These are phyloP conservation scores for Anolis apletophallus DNA, from an alignment of 2,797 vertebrate genomes.

Conservation along the genomic window DNA sequence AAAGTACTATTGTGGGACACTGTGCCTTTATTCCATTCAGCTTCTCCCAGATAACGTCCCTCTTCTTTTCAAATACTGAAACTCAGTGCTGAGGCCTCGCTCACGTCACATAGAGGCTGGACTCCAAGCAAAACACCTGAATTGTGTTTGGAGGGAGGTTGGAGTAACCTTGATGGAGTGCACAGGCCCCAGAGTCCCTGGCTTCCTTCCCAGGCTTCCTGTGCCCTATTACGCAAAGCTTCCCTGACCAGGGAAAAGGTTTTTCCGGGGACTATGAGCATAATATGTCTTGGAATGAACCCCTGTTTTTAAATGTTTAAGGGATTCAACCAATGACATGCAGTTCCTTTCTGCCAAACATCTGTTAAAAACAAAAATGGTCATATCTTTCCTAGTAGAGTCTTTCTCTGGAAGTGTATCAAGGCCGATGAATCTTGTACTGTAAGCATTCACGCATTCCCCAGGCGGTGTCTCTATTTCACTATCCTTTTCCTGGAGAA, in stretches of 20 bases:
- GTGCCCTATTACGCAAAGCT: not conserved
- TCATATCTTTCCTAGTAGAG: not conserved
- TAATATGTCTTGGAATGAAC: not conserved
- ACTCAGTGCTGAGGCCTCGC: not conserved
- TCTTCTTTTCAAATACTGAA: not conserved
- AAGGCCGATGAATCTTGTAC: not conserved
- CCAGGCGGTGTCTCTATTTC: too few relatives aligned
- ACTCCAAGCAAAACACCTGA: too few relatives aligned
- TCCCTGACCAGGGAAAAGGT: not conserved
- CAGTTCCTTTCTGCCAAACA: not conserved
- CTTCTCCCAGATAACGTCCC: not conserved
- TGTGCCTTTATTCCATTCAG: not conserved
- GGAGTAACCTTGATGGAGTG: not conserved
- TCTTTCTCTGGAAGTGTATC: too few relatives aligned
- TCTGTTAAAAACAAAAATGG: not conserved
- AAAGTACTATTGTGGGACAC: too few relatives aligned
- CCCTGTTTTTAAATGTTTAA: not conserved
- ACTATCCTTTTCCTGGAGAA: not conserved
- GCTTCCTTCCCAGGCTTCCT: not conserved
- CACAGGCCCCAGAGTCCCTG: not conserved
- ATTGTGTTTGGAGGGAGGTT: not conserved
- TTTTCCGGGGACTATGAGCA: not conserved
- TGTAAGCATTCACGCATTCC: too few relatives aligned
- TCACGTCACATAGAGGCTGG: not conserved
- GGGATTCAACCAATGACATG: not conserved